Percentiles rank a stretch among this genome's conserved stretches.
Evolutionary conservation across 2,797 vertebrate genomes (phyloP).

Genomic region (Betta splendens): DNA sequence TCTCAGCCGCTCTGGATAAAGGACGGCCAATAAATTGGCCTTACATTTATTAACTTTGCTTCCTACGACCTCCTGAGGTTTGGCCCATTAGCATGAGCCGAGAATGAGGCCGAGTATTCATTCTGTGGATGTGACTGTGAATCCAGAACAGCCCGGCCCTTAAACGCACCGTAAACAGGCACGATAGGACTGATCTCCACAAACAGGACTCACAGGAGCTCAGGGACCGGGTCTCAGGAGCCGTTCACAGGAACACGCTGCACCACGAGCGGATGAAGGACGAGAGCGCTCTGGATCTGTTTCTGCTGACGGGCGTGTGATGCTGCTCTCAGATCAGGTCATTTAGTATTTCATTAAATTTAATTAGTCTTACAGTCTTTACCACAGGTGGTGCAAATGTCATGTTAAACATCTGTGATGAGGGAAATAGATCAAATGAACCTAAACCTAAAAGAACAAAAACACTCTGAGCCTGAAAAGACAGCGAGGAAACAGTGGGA

Average conservation of each 20-base stretch:
- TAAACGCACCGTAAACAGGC: slow-evolving; percentile 32
- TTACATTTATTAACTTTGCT: slow-evolving; percentile 58
- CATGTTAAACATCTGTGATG: too few species aligned
- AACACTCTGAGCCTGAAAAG: background rate
- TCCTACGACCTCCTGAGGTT: slow-evolving; percentile 46
- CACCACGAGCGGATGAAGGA: background rate
- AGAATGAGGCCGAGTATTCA: slow-evolving; percentile 9
- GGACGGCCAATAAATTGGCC: slow-evolving; percentile 54
- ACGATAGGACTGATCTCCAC: slow-evolving; percentile 16
- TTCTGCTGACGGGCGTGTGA: background rate
- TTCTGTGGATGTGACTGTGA: slow-evolving; percentile 8
- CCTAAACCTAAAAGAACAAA: background rate
- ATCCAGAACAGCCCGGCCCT: slow-evolving; percentile 18
- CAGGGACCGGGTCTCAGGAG: slow-evolving; percentile 3
- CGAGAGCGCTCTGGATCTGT: background rate
- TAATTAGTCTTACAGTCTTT: too few species aligned
- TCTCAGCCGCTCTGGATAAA: slow-evolving; percentile 31
- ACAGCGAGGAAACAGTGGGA: slow-evolving; percentile 25
- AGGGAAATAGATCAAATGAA: too few species aligned
- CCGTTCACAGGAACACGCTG: background rate
- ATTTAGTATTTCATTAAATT: too few species aligned
- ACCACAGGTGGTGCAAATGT: too few species aligned
- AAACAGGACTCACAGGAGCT: slow-evolving; percentile 14
- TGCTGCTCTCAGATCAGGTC: too few species aligned
- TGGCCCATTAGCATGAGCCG: slow-evolving; percentile 47